Base-by-base conservation (phyloP, 1,140 invertebrate species). In the Pectinophora gossypiella region DNA sequence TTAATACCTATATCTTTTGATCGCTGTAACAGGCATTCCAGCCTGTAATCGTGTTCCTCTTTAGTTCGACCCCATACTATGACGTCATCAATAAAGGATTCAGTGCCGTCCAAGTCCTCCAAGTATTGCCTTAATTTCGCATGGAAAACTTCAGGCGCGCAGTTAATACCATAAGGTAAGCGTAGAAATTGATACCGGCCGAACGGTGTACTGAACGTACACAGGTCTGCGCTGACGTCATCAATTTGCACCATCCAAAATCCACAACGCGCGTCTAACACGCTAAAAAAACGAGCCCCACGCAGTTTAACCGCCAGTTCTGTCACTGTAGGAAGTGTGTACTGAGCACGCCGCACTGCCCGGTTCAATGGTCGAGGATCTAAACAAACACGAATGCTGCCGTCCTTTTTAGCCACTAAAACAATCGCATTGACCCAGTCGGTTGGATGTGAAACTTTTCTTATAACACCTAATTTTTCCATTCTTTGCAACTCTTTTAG, bases 1-100 rank as follows among this genome's bases (percentile, higher is more conserved):
- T 19, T 6, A 44, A 44, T 21, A 12, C 42, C 42, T n/a, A 44
- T 54, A 22, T 63, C 60, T 65, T 79, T 57, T 66, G 36, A 19
- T 48, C 44, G 20, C 2, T 19, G 18, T 19, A 44, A 21, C 15
- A 44, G 13, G 20, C 19, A 20, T 19, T 44, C 42, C 15, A 44
- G 20, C 13, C 42, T 19, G 9, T 21, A 7, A 21, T 44, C 42
- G 13, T 44, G 42, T 9, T 44, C 42, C 7, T 44, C 42, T 44
- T 44, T 44, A 12, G 42, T 20, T 9, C 19, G 12, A 20, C 42
- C 42, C 42, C 42, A 44, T 19, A 44, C 42, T 12, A 44, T 44
- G 19, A 44, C 42, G 19, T 44, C 42, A 44, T 44, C 42, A 44
- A 44, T 44, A 15, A 44, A 44, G 2, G 42, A 44, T 13, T 44